Base-by-base conservation (phyloP, 2,113 vertebrate genomes). In the Sebastes schlegelii region DNA sequence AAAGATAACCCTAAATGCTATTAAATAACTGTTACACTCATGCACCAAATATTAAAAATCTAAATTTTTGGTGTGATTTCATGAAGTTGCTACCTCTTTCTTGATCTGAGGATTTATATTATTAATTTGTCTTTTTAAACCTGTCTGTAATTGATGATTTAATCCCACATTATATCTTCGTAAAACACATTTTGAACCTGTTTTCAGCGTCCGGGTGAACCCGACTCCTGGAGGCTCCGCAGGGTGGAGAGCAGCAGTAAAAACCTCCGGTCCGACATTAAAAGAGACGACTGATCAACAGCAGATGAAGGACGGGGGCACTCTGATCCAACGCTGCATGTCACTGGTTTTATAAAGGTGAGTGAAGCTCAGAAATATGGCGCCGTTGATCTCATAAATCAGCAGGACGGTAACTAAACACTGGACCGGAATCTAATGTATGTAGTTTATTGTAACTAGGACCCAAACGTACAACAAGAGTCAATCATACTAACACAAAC, bases 231-330 rank as follows among this genome's bases (percentile, higher is more conserved):
- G 21, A 49, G 73, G 66, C 82, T 55, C 82, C n/a, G 82, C 51
- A 34, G 34, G 49, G 68, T 88, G 74, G 54, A 70, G 70, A 58
- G 79, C 74, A 34, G 62, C 79, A 79, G 85, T 92, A 89, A 91
- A 92, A 64, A 43, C 21, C 48, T 65, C 21, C 63, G 11, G 61
- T 73, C 62, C 57, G 51, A 83, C 83, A 70, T 86, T 80, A 77
- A 85, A 86, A 79, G 83, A 84, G 77, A 58, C 45, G 66, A 67
- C 89, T 91, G 89, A 94, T 93, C 84, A 89, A 80, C 75, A 80
- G 76, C 92, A 92, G 92, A 83, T 94, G 91, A 92, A 34, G 74
- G 79, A 77, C 45, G 71, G 61, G 71, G 85, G 84, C 79, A 67
- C 77, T 82, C 80, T 74, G 82, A 84, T 82, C 23, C 70, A 60